Conservation (phyloP, 2,888 invertebrate genomes). For the Rhyacophila evoluta region DNA sequence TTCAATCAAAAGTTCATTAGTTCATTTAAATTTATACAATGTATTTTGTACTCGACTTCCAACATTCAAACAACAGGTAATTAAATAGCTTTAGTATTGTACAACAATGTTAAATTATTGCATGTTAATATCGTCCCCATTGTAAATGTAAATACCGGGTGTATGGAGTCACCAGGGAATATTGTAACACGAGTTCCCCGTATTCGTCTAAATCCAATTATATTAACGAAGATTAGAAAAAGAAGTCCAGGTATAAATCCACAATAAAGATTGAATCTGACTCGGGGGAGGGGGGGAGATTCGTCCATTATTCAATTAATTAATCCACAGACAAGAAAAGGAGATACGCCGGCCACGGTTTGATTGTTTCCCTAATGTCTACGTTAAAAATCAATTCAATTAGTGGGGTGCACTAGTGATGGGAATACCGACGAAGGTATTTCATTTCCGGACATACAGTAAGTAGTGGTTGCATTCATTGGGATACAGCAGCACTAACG, state of each 20-base stretch:
- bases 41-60: no score
- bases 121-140: no score
- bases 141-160: no score
- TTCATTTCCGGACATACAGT: slow-evolving; percentile 46
- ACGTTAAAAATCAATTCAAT: slow-evolving; percentile 70
- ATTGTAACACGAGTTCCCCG: slow-evolving; percentile 68
- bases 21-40: no score
- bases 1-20: no score
- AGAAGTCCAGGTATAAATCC: slow-evolving; percentile 21
- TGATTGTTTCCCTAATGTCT: slow-evolving; percentile 61
- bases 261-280: slow-evolving; percentile 22
- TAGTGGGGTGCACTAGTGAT: slow-evolving; percentile 58
- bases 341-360: slow-evolving; percentile 59
- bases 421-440: slow-evolving; percentile 58
- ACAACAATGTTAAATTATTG: no score
- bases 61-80: no score
- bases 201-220: not conserved
- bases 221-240: not conserved
- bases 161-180: no score
- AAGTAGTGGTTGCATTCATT: slow-evolving; percentile 40
- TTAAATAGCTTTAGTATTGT: no score
- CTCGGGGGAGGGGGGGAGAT: not conserved
- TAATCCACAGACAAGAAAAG: slow-evolving; percentile 27
- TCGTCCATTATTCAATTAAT: slow-evolving; percentile 40
- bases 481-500: not conserved